Percentiles rank a stretch among this genome's conserved stretches.
Evolutionary conservation across 2,888 invertebrate species (phyloP).

Genomic region (Tipula vernalis): DNA sequence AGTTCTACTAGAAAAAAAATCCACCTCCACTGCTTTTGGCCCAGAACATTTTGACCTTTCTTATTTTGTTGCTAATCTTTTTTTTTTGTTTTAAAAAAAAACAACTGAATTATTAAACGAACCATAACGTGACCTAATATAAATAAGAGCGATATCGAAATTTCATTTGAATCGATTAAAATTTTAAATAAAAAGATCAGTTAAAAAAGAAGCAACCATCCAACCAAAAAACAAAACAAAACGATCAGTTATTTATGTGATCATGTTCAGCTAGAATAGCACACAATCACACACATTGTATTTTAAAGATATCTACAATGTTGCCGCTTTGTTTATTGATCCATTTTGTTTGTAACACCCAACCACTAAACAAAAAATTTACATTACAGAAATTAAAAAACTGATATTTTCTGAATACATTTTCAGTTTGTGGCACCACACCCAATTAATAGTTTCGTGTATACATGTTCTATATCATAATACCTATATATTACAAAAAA

Average conservation of each 20-base stretch:
- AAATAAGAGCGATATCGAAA: too few species aligned
- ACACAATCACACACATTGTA: background rate
- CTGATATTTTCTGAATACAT: background rate
- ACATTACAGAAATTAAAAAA: background rate
- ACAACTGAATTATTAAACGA: too few species aligned
- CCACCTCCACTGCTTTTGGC: too few species aligned
- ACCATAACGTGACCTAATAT: too few species aligned
- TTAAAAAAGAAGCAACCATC: background rate
- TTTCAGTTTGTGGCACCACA: background rate
- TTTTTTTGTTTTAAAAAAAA: too few species aligned
- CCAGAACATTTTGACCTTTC: too few species aligned
- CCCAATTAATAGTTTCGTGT: background rate
- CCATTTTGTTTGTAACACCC: background rate
- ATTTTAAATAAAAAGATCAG: too few species aligned
- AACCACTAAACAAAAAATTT: background rate
- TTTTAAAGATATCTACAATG: background rate
- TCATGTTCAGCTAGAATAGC: background rate
- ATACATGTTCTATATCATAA: background rate
- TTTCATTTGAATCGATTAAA: too few species aligned
- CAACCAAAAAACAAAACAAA: background rate
- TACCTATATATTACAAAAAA: background rate
- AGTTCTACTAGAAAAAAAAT: too few species aligned
- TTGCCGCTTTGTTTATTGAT: background rate
- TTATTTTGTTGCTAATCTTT: too few species aligned
- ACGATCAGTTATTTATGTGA: background rate